Conservation (phyloP, 2,113 vertebrate species). For the Notarius quadriscutis region DNA sequence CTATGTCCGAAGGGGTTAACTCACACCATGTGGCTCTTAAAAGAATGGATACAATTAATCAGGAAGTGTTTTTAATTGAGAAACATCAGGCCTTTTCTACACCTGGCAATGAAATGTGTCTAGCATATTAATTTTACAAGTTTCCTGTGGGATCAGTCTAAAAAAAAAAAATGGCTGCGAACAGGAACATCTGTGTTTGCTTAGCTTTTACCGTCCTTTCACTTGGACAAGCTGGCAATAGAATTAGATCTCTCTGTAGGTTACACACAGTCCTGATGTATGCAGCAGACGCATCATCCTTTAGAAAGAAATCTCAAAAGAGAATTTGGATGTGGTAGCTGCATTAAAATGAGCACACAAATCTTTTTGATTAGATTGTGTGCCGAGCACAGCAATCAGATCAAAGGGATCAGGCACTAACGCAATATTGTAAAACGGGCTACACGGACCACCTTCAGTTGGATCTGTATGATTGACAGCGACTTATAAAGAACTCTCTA, state of each 20-base stretch:
- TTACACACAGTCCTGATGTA: constrained; percentile 6
- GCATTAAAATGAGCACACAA: constrained; percentile 38
- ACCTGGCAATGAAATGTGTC: background rate
- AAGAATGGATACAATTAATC: background rate
- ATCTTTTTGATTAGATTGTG: constrained; percentile 43
- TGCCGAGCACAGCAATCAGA: constrained; percentile 33
- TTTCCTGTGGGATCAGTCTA: background rate
- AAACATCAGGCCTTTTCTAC: constrained; percentile 2
- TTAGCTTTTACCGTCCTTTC: background rate
- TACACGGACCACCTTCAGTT: constrained; percentile 10
- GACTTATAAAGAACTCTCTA: background rate
- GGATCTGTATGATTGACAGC: constrained; percentile 9
- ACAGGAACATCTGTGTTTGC: constrained; percentile 31
- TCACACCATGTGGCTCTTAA: background rate
- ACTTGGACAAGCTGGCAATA: constrained; percentile 15
- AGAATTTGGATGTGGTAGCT: constrained; percentile 24
- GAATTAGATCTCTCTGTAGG: constrained; percentile 1
- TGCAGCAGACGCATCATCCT: constrained; percentile 15
- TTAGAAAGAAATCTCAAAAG: constrained; percentile 23
- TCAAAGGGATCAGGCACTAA: constrained; percentile 33
- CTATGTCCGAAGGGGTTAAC: too few species aligned
- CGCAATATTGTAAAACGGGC: constrained; percentile 1
- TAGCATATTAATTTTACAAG: background rate
- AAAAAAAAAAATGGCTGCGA: background rate
- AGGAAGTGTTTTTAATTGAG: constrained; percentile 12